These are phyloP conservation scores for Drosophila saltans DNA, from an alignment of 1,140 invertebrate genomes.

Conservation along the genomic window DNA sequence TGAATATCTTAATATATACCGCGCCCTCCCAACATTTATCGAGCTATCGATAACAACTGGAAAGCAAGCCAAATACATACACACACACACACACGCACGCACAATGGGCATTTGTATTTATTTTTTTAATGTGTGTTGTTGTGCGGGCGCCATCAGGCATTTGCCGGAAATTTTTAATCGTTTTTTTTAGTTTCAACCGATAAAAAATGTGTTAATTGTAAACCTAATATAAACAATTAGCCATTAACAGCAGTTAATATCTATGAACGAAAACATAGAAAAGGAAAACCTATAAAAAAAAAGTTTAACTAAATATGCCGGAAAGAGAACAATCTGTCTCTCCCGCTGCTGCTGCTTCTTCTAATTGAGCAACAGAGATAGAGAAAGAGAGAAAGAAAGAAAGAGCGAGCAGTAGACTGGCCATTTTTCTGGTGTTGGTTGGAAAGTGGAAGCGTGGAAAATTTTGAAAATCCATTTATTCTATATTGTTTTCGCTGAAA, in stretches of 20 bases:
- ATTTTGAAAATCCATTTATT: neutral
- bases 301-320: slow-evolving; percentile 1
- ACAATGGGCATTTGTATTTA: slow-evolving; percentile 9
- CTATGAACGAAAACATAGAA: neutral
- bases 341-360: neutral
- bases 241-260: neutral
- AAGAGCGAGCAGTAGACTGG: slow-evolving; percentile 1
- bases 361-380: slow-evolving; percentile 5
- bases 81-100: slow-evolving; percentile 2
- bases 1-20: neutral
- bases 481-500: neutral
- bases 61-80: slow-evolving; percentile 11
- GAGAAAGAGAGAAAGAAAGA: slow-evolving; percentile 1
- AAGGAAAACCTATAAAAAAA: neutral
- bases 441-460: slow-evolving; percentile 13
- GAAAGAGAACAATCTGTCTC: slow-evolving; percentile 13
- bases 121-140: slow-evolving; percentile 14
- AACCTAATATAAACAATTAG: neutral
- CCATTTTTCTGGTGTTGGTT: slow-evolving; percentile 10
- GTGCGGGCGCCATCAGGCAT: slow-evolving; percentile 10
- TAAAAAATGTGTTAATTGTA: neutral
- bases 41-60: slow-evolving; percentile 1
- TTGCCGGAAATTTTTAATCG: slow-evolving; percentile 8
- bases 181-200: neutral
- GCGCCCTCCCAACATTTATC: neutral